Conservation (phyloP, 2,888 invertebrate species). For the Ormyrus labotus region DNA sequence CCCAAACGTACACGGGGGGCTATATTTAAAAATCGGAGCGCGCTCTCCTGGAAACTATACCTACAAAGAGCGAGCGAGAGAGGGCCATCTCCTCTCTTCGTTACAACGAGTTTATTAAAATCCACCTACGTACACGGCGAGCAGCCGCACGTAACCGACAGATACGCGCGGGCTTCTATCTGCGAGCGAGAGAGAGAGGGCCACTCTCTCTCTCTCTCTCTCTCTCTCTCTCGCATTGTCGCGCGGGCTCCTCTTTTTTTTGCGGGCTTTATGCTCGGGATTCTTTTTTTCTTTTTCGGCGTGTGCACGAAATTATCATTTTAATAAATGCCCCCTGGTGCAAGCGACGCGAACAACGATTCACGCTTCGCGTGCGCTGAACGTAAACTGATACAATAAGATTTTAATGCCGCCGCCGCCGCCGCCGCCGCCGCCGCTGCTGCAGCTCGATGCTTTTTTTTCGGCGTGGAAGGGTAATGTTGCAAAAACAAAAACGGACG, state of each 20-base stretch:
- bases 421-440: not conserved
- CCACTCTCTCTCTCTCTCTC: not conserved
- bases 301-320: slow-evolving; percentile 52
- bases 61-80: slow-evolving; percentile 51
- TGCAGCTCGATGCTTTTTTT: slow-evolving; percentile 17
- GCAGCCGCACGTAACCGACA: slow-evolving; percentile 58
- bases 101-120: slow-evolving; percentile 75
- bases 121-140: slow-evolving; percentile 59
- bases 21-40: slow-evolving; percentile 75
- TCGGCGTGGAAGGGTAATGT: not conserved
- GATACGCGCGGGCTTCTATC: slow-evolving; percentile 41
- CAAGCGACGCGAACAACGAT: slow-evolving; percentile 53
- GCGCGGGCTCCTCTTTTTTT: slow-evolving; percentile 31
- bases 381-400: slow-evolving; percentile 56
- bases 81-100: slow-evolving; percentile 51
- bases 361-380: slow-evolving; percentile 47
- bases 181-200: slow-evolving; percentile 17
- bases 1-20: slow-evolving; percentile 70
- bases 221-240: slow-evolving; percentile 31
- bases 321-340: slow-evolving; percentile 54
- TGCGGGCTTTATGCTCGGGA: slow-evolving; percentile 38
- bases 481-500: too few relatives aligned
- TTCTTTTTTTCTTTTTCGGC: slow-evolving; percentile 14
- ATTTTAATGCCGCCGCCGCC: slow-evolving; percentile 49
- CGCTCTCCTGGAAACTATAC: slow-evolving; percentile 73